Percentiles rank a stretch among this genome's conserved stretches.
These are phyloP conservation scores for Eulemur rubriventer DNA, from an alignment of 2,797 vertebrate species.

Conservation along the genomic window DNA sequence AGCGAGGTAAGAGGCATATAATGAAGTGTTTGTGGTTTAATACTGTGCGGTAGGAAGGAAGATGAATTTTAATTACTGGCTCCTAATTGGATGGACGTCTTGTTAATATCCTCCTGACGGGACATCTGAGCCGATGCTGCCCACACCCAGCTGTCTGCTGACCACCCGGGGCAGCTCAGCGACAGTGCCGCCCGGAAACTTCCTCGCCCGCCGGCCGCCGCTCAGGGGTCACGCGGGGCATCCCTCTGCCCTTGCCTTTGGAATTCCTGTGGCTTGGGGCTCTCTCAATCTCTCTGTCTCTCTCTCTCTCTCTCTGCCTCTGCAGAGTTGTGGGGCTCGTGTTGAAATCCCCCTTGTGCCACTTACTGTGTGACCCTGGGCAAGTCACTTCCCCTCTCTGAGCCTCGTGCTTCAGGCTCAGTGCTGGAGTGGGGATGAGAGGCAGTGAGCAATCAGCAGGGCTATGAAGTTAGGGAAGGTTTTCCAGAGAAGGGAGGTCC, in stretches of 20 bases:
- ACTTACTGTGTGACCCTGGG: not conserved
- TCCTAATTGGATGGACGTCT: conserved; percentile 85
- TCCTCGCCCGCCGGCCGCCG: not conserved
- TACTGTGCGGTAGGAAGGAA: conserved; percentile 76
- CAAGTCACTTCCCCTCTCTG: not conserved
- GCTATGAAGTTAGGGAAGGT: fast-evolving
- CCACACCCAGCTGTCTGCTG: not conserved
- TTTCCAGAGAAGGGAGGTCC: not conserved
- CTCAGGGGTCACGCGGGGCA: not conserved
- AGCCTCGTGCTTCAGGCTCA: not conserved
- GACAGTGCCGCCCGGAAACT: fast-evolving
- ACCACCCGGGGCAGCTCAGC: fast-evolving
- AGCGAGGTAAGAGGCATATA: conserved; percentile 84
- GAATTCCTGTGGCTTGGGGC: fast-evolving
- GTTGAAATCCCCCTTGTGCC: not conserved
- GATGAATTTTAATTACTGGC: conserved; percentile 88
- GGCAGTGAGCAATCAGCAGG: not conserved
- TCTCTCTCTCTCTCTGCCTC: not conserved
- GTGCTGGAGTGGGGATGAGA: fast-evolving
- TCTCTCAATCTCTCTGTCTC: not conserved
- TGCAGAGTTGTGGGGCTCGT: not conserved
- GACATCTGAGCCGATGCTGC: conserved; percentile 50
- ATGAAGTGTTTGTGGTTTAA: conserved; percentile 87
- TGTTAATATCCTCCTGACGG: conserved; percentile 83
- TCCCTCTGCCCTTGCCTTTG: not conserved